Conservation (phyloP, 2,888 invertebrate species). For the Lymantria monacha region DNA sequence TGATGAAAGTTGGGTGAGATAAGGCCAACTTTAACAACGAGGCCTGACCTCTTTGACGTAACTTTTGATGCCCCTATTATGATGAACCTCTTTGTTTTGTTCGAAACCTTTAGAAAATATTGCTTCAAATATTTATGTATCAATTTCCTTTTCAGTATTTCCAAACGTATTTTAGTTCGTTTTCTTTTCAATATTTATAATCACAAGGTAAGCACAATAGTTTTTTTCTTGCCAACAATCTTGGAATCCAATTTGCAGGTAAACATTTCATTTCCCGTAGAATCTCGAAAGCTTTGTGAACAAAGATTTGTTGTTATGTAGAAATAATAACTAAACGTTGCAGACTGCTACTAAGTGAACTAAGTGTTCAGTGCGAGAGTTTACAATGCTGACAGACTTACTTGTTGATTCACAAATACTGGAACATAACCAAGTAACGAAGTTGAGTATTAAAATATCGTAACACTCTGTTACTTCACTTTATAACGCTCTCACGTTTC, state of each 20-base stretch:
- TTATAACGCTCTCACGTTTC: slow-evolving; percentile 24
- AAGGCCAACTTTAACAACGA: slow-evolving; percentile 52
- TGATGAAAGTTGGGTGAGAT: slow-evolving; percentile 57
- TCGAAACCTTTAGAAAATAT: slow-evolving; percentile 58
- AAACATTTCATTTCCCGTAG: slow-evolving; percentile 7
- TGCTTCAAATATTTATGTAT: slow-evolving; percentile 51
- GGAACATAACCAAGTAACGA: slow-evolving; percentile 20
- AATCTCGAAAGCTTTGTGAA: slow-evolving; percentile 3
- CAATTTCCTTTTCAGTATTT: slow-evolving; percentile 45
- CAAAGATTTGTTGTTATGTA: slow-evolving; percentile 13
- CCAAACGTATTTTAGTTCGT: slow-evolving; percentile 1
- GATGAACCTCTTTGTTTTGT: slow-evolving; percentile 61
- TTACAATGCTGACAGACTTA: slow-evolving; percentile 18
- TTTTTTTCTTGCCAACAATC: slow-evolving; percentile 5
- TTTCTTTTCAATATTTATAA: slow-evolving; percentile 13
- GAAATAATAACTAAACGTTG: slow-evolving; percentile 15
- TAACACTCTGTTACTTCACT: slow-evolving; percentile 26
- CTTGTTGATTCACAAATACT: slow-evolving; percentile 47
- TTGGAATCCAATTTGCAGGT: slow-evolving; percentile 4
- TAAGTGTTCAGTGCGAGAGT: slow-evolving; percentile 20
- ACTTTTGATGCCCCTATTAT: slow-evolving; percentile 60
- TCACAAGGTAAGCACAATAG: slow-evolving; percentile 8
- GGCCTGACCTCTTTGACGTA: slow-evolving; percentile 49
- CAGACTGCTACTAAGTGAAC: slow-evolving; percentile 12
- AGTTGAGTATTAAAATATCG: slow-evolving; percentile 35